phyloP scores from a whole-genome alignment of 1,140 invertebrate species.

The Campoletis sonorensis region DNA sequence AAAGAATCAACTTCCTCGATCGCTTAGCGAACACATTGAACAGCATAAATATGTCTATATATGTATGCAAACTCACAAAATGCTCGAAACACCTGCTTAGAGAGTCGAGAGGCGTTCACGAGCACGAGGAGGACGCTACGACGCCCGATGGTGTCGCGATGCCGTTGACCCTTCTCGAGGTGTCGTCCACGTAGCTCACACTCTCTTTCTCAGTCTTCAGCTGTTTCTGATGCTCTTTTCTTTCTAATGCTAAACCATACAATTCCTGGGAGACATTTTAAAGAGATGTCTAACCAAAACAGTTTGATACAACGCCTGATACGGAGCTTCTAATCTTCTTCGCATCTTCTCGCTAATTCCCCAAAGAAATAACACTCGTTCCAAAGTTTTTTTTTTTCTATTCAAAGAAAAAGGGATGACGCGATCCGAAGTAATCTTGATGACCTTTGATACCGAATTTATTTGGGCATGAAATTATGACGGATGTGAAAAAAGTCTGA shows the following conservation, averaged over 20 bases:
- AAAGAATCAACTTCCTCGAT: conserved; percentile 28
- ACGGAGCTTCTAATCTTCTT: background rate
- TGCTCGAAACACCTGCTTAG: conserved; percentile 56
- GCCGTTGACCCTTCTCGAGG: conserved; percentile 61
- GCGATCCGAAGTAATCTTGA: background rate
- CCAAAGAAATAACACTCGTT: background rate
- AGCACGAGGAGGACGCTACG: conserved; percentile 61
- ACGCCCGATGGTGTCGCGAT: conserved; percentile 67
- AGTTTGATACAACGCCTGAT: conserved; percentile 5
- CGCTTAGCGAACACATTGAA: conserved; percentile 5
- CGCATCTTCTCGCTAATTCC: background rate
- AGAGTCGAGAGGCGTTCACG: conserved; percentile 64
- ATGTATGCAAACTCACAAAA: background rate
- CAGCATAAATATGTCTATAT: background rate
- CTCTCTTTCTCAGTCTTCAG: conserved; percentile 29
- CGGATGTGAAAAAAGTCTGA: too few species aligned
- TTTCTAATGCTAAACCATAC: background rate
- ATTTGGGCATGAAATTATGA: too few species aligned
- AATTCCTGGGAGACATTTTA: background rate
- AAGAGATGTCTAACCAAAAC: background rate
- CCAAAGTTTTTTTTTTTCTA: background rate
- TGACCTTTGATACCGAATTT: background rate
- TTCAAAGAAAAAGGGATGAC: background rate
- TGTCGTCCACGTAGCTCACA: conserved; percentile 16
- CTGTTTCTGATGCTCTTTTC: conserved; percentile 20